These are phyloP conservation scores for Spodoptera littoralis DNA, from an alignment of 2,888 invertebrate genomes.

Conservation along the genomic window DNA sequence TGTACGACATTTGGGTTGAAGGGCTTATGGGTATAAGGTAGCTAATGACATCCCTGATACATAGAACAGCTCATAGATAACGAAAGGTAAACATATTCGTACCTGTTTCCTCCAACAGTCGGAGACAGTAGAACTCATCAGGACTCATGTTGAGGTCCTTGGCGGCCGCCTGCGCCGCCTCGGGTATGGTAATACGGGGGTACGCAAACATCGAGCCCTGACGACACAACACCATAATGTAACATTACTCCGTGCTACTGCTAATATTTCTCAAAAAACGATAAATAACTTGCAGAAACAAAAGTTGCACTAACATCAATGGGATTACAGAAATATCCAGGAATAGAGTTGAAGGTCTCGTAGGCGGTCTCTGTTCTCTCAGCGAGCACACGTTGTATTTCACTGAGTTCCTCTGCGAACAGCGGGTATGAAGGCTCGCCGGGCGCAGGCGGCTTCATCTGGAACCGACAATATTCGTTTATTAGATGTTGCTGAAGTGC, in stretches of 20 bases:
- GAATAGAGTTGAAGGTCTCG: constrained; percentile 93
- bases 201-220: constrained; percentile 97
- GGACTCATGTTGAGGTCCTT: constrained; percentile 90
- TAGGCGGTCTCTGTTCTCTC: constrained; percentile 92
- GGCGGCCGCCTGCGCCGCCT: constrained; percentile 92
- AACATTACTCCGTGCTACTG: neutral
- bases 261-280: no score
- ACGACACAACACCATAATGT: neutral
- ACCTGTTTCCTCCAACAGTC: constrained; percentile 93
- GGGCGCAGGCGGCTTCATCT: constrained; percentile 88
- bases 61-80: no score
- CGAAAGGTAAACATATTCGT: neutral
- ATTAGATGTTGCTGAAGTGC: neutral
- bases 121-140: constrained; percentile 95
- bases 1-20: no score
- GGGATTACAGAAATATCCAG: constrained; percentile 92
- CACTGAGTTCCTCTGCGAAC: constrained; percentile 89
- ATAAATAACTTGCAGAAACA: no score
- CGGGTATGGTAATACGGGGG: constrained; percentile 92
- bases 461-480: neutral
- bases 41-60: no score
- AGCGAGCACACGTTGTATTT: constrained; percentile 89
- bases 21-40: no score
- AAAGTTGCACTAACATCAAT: constrained; percentile 70
- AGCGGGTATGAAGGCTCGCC: constrained; percentile 92